Evolutionary conservation across 2,113 vertebrate species (phyloP).

Genomic region (Rhinoptilus africanus): DNA sequence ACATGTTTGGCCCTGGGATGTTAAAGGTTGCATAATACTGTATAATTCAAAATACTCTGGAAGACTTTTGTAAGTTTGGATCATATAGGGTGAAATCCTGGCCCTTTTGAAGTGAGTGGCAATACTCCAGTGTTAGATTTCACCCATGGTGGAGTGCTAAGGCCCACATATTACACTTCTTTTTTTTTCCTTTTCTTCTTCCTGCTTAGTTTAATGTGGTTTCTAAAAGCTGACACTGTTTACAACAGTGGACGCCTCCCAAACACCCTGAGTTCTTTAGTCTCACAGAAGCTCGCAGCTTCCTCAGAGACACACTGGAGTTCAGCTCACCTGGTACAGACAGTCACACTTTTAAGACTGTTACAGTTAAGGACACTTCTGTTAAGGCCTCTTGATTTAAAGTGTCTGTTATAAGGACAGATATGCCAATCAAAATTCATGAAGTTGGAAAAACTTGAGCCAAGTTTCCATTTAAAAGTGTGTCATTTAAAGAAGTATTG

Average conservation of each 20-base stretch:
- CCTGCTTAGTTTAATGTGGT: neutral
- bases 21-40: neutral
- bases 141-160: neutral
- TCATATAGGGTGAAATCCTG: neutral
- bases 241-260: neutral
- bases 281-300: neutral
- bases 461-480: neutral
- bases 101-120: neutral
- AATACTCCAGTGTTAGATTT: neutral
- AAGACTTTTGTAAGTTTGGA: neutral
- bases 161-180: neutral
- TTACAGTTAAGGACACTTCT: neutral
- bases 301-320: rapidly evolving
- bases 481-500: neutral
- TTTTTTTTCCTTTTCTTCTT: rapidly evolving
- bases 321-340: neutral
- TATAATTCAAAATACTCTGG: neutral
- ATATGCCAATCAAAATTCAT: constrained; percentile 10
- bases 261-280: neutral
- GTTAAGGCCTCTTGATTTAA: constrained; percentile 27
- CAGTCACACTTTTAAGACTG: neutral
- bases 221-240: neutral
- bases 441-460: neutral
- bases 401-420: neutral
- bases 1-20: neutral